A percentile compares a stretch with the other conserved stretches of the same genome.
phyloP scores from a whole-genome alignment of 1,140 invertebrate genomes.

The Trinorchestia longiramus region DNA sequence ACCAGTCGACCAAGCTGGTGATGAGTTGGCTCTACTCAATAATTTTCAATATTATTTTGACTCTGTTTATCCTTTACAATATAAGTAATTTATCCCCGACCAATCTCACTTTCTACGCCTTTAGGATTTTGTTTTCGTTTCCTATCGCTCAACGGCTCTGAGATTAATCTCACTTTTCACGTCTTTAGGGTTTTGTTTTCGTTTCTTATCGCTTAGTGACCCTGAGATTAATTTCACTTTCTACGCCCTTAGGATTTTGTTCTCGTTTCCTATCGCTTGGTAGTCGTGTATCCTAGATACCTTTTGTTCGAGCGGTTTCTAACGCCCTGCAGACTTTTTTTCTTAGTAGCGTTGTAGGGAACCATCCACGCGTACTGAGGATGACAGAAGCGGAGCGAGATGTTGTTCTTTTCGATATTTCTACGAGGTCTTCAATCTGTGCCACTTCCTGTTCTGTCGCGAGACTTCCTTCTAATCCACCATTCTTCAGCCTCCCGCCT shows the following conservation, averaged over 20 bases:
- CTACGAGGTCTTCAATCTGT: conserved; percentile 6
- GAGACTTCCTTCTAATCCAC: neutral
- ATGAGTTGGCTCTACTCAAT: too few species aligned
- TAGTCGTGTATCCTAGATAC: neutral
- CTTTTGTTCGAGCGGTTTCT: neutral
- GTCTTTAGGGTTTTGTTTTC: too few species aligned
- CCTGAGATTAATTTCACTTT: too few species aligned
- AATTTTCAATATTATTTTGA: too few species aligned
- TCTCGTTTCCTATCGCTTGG: neutral
- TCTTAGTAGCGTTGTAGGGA: neutral
- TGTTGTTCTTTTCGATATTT: neutral
- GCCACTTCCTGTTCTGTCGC: neutral
- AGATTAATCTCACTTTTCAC: too few species aligned
- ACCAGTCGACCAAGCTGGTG: too few species aligned
- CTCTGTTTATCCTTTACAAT: too few species aligned
- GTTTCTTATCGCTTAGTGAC: too few species aligned
- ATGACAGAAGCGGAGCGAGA: neutral
- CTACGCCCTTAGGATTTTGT: neutral
- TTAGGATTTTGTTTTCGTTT: too few species aligned
- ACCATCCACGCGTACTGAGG: neutral
- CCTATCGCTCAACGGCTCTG: too few species aligned
- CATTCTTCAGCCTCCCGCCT: neutral
- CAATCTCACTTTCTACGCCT: neutral
- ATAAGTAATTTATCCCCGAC: too few species aligned
- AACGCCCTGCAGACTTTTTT: neutral